A percentile compares a stretch with the other conserved stretches of the same genome.
Conservation (phyloP, 2,888 invertebrate species). For the Thecophora atra region DNA sequence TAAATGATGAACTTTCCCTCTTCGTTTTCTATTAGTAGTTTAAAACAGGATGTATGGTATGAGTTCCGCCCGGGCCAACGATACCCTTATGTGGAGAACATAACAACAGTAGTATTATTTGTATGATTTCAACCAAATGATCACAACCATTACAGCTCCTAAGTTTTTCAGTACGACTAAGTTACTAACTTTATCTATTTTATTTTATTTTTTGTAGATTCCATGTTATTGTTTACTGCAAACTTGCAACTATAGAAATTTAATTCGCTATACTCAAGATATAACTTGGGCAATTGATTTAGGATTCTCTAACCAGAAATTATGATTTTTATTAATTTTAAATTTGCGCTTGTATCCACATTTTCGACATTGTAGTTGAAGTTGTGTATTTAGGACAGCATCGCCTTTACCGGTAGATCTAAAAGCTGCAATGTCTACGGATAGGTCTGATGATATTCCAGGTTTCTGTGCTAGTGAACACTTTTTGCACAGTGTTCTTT, state of each 20-base stretch:
- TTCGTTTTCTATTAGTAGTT: too few relatives aligned
- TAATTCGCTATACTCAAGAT: neutral
- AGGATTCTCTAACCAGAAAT: constrained; percentile 61
- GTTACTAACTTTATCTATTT: too few relatives aligned
- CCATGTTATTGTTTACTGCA: neutral
- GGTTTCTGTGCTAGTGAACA: constrained; percentile 59
- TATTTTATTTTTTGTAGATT: neutral
- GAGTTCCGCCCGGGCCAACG: too few relatives aligned
- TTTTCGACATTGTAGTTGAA: constrained; percentile 53
- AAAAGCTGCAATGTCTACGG: constrained; percentile 8
- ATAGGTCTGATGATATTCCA: constrained; percentile 55
- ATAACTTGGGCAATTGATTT: constrained; percentile 53
- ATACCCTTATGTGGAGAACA: too few relatives aligned
- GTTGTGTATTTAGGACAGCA: constrained; percentile 43
- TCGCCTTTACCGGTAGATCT: constrained; percentile 29
- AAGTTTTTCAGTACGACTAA: too few relatives aligned
- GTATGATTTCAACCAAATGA: too few relatives aligned
- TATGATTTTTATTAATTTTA: constrained; percentile 52
- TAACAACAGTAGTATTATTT: too few relatives aligned
- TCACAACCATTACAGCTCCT: too few relatives aligned
- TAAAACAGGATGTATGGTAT: too few relatives aligned
- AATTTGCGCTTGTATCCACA: constrained; percentile 56
- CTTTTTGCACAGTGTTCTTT: constrained; percentile 62
- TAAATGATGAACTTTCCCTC: too few relatives aligned
- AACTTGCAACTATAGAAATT: neutral